Evolutionary conservation across 2,797 vertebrate genomes (phyloP), one percentile per base, ranked within the genome.

Genomic region (Hirundo rustica): DNA sequence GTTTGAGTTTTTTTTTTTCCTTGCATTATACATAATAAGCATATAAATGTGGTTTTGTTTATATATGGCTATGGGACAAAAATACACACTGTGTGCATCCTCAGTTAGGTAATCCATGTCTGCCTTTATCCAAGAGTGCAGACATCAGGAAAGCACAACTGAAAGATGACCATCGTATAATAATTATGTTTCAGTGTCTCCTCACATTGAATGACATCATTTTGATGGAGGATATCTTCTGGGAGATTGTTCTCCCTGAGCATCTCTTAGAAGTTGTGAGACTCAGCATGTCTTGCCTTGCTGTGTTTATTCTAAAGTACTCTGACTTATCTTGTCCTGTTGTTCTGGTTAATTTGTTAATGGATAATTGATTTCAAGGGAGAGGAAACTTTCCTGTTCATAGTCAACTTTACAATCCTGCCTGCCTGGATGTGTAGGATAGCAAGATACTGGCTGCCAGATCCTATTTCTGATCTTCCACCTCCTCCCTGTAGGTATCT

Each of bases 391-490:
- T 89, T 83, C 68, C 53, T 93, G 40, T 87, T 92, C 23, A 11
- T 61, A 74, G 68, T 48, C 68, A 83, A 8, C 68, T 64, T 79
- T 26, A 67, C 50, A 81, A 9, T 74, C 64, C 78, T 72, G 58
- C 76, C 78, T 89, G 23, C 34, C 42, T 88, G 58, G 65, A 64
- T 93, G 57, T 17, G 68, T 18, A 68, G 57, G 29, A 53, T 55
- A 50, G 34, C 57, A 83, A 89, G 91, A 89, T 85, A 74, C 57
- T 73, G 81, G 45, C 72, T 89, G 57, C 53, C 72, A 88, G 93
- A 89, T 96, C 68, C 36, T 55, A 34, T 96, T 95, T 83, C 95
- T 92, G 82, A 94, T 95, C 79, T 95, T 95, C 87, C 82, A 80
- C 42, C 89, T 88, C 61, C 57, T 93, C 50, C 72, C 58, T 68